A percentile compares a stretch with the other conserved stretches of the same genome.
These are phyloP conservation scores for Lacerta viridis DNA, from an alignment of 2,797 vertebrate species.

Conservation along the genomic window DNA sequence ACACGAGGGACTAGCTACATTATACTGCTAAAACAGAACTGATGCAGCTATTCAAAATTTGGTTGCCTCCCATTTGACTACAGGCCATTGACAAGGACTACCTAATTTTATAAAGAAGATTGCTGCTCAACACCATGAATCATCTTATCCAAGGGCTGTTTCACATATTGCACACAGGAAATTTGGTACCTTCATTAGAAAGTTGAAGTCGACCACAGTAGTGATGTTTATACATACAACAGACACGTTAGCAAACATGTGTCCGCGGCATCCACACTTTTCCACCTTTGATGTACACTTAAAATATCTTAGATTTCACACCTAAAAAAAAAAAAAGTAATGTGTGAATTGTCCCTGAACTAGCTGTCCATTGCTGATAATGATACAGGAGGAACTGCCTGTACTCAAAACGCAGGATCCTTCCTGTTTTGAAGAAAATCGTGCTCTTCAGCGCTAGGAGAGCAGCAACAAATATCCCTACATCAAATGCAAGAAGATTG, in stretches of 20 bases:
- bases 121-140: neutral
- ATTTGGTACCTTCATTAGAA: constrained; percentile 16
- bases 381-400: constrained; percentile 5
- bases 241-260: neutral
- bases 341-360: constrained; percentile 7
- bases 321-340: neutral
- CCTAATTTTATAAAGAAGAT: constrained; percentile 19
- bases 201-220: neutral
- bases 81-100: neutral
- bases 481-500: rapidly evolving
- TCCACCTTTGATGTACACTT: neutral
- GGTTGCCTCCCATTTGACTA: constrained; percentile 45
- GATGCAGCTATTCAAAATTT: neutral
- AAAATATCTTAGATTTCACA: constrained; percentile 33
- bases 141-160: neutral
- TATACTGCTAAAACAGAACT: neutral
- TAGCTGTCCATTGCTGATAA: constrained; percentile 17
- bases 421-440: neutral
- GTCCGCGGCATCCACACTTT: neutral
- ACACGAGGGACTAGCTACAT: neutral
- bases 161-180: neutral
- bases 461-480: constrained; percentile 17
- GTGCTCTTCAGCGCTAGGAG: constrained; percentile 11
- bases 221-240: neutral
- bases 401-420: neutral